These are phyloP conservation scores for Caradrina clavipalpis DNA, from an alignment of 2,888 invertebrate species.

Conservation along the genomic window DNA sequence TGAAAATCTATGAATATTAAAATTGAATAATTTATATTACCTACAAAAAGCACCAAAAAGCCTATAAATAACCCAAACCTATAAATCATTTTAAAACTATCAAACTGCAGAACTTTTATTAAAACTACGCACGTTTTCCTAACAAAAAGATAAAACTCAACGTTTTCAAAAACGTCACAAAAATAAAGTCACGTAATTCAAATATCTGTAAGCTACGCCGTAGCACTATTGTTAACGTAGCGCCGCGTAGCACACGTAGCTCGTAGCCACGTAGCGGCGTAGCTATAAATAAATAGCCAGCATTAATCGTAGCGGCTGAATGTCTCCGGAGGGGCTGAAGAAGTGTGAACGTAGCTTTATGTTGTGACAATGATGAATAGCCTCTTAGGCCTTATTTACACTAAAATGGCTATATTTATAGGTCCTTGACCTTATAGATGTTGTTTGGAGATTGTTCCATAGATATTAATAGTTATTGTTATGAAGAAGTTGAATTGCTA, in stretches of 20 bases:
- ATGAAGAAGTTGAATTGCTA: no score
- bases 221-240: constrained; percentile 30
- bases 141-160: constrained; percentile 10
- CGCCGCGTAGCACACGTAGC: constrained; percentile 27
- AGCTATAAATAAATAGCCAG: constrained; percentile 48
- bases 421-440: neutral
- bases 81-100: neutral
- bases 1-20: no score
- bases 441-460: neutral
- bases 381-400: constrained; percentile 14
- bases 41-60: no score
- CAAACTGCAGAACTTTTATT: neutral
- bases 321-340: constrained; percentile 30
- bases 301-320: constrained; percentile 46
- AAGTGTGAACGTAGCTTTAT: constrained; percentile 37
- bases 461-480: neutral
- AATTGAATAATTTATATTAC: no score
- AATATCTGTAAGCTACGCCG: constrained; percentile 42
- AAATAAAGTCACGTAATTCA: constrained; percentile 29
- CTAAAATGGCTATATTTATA: neutral
- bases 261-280: constrained; percentile 50
- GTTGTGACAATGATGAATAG: constrained; percentile 34
- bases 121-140: neutral
- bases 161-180: constrained; percentile 1
- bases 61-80: no score